Evolutionary conservation across 2,888 invertebrate genomes (phyloP).

Genomic region (Oscheius sp.): DNA sequence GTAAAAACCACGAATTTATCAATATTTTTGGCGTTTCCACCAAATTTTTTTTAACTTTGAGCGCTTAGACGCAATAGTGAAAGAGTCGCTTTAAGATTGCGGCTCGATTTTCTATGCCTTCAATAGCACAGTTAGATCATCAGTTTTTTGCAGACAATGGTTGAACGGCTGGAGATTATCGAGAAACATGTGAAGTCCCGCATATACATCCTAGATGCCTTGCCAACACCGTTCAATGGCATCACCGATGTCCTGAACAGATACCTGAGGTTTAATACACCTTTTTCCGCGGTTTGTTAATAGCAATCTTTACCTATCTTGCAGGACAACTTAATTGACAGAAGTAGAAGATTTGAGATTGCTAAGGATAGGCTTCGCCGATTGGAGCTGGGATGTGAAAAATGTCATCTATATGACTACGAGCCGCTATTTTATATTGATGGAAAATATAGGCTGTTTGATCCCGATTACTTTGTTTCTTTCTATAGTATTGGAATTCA

Average conservation of each 20-base stretch:
- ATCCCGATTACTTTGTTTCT: not conserved
- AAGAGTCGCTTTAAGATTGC: no score
- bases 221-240: not conserved
- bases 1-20: no score
- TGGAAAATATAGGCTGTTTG: not conserved
- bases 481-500: conserved; percentile 4
- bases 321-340: not conserved
- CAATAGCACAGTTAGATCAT: no score
- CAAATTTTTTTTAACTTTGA: no score
- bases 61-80: no score
- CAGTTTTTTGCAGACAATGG: no score
- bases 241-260: not conserved
- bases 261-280: not conserved
- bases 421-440: conserved; percentile 8
- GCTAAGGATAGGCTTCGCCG: conserved; percentile 14
- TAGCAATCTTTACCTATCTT: not conserved
- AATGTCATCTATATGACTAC: conserved; percentile 5
- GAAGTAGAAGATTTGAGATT: not conserved
- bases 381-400: not conserved
- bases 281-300: not conserved
- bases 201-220: conserved; percentile 8
- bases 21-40: no score
- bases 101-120: no score
- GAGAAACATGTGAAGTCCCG: not conserved
- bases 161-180: not conserved